Percentiles rank a stretch among this genome's conserved stretches.
phyloP scores from a whole-genome alignment of 2,113 vertebrate genomes.

The Panthera tigris region DNA sequence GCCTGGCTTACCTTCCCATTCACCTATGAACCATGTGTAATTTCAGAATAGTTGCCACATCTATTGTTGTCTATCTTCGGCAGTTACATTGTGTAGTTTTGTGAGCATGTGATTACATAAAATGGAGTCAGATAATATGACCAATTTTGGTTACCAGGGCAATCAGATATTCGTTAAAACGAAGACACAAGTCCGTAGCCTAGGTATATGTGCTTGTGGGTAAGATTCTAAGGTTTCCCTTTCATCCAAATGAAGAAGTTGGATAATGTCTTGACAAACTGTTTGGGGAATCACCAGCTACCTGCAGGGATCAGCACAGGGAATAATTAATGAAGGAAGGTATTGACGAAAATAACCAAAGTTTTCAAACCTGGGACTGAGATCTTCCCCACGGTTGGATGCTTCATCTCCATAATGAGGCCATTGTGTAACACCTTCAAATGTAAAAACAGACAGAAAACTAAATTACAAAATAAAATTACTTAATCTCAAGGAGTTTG shows the following conservation, averaged over 20 bases:
- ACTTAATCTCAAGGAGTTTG: neutral
- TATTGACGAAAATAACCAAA: slow-evolving; percentile 66
- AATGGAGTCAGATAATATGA: neutral
- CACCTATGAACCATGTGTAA: neutral
- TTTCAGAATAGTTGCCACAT: neutral
- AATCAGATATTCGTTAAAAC: neutral
- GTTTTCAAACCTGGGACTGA: slow-evolving; percentile 90
- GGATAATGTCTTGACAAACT: neutral
- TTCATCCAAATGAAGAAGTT: neutral
- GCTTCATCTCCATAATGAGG: slow-evolving; percentile 93
- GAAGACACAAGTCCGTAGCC: neutral
- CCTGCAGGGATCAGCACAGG: neutral
- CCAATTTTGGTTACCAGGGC: neutral
- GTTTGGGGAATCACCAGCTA: neutral
- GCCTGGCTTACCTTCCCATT: neutral
- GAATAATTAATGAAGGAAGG: neutral
- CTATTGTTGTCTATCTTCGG: neutral
- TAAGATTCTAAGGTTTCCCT: neutral
- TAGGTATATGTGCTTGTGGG: neutral
- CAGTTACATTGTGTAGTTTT: neutral
- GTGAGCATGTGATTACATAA: neutral
- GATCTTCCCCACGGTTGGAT: slow-evolving; percentile 92
- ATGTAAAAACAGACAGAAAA: slow-evolving; percentile 63
- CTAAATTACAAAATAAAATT: slow-evolving; percentile 16
- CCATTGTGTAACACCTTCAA: slow-evolving; percentile 93